A percentile compares a stretch with the other conserved stretches of the same genome.
Conservation (phyloP, 2,797 vertebrate genomes). For the Todus mexicanus region DNA sequence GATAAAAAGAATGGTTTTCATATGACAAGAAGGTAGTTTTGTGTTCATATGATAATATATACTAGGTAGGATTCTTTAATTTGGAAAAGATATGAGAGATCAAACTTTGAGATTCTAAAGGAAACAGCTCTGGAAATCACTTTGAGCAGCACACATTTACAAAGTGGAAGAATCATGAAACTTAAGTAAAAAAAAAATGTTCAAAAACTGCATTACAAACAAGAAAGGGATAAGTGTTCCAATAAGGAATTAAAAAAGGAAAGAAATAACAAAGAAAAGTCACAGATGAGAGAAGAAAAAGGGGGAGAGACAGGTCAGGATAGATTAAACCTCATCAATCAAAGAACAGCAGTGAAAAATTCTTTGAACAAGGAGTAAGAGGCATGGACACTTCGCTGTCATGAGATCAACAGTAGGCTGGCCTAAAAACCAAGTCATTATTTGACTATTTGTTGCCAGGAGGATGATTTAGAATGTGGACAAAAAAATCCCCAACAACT, state of each 20-base stretch:
- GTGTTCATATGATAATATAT: neutral
- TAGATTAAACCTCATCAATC: neutral
- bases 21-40: neutral
- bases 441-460: neutral
- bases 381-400: accelerated
- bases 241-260: neutral
- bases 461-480: neutral
- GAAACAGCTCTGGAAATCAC: neutral
- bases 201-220: neutral
- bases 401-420: neutral
- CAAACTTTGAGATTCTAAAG: neutral
- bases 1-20: neutral
- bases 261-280: neutral
- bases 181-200: neutral
- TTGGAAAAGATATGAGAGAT: neutral
- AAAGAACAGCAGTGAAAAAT: neutral
- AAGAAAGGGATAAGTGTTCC: neutral
- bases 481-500: too few species aligned
- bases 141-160: neutral
- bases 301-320: neutral
- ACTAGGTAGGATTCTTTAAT: neutral
- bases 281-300: neutral
- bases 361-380: neutral
- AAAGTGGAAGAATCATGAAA: neutral
- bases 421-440: neutral